A percentile compares a stretch with the other conserved stretches of the same genome.
Evolutionary conservation across 2,888 invertebrate genomes (phyloP).

Genomic region (Microctonus brassicae): DNA sequence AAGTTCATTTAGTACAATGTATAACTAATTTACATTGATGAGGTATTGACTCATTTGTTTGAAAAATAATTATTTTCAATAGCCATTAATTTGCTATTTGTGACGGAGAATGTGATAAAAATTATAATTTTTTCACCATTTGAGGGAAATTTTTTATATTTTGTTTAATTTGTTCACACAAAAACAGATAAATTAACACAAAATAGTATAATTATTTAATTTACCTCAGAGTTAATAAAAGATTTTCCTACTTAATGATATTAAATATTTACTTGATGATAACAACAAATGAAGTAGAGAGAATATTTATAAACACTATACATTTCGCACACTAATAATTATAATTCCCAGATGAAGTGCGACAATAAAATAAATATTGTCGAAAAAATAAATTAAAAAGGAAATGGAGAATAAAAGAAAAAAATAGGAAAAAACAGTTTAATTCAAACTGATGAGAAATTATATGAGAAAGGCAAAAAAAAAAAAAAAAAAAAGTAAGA

Average conservation of each 20-base stretch:
- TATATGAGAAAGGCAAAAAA: not conserved
- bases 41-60: not conserved
- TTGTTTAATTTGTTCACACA: too few relatives aligned
- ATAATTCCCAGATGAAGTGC: too few relatives aligned
- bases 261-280: too few relatives aligned
- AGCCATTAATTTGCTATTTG: not conserved
- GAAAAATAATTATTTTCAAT: not conserved
- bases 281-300: too few relatives aligned
- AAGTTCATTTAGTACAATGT: not conserved
- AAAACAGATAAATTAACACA: too few relatives aligned
- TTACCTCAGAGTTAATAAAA: too few relatives aligned
- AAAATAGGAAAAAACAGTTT: too few relatives aligned
- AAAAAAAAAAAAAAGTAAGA: slow-evolving; percentile 21
- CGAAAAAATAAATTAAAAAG: not conserved
- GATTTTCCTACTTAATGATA: too few relatives aligned
- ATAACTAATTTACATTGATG: not conserved
- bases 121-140: not conserved
- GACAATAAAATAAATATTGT: not conserved
- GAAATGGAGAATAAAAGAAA: not conserved
- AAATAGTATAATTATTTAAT: too few relatives aligned
- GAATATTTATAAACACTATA: too few relatives aligned
- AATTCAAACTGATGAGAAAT: not conserved
- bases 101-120: too few relatives aligned
- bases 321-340: too few relatives aligned
- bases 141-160: not conserved